Evolutionary conservation across 1,140 invertebrate genomes (phyloP).

Genomic region (Idris sp.): DNA sequence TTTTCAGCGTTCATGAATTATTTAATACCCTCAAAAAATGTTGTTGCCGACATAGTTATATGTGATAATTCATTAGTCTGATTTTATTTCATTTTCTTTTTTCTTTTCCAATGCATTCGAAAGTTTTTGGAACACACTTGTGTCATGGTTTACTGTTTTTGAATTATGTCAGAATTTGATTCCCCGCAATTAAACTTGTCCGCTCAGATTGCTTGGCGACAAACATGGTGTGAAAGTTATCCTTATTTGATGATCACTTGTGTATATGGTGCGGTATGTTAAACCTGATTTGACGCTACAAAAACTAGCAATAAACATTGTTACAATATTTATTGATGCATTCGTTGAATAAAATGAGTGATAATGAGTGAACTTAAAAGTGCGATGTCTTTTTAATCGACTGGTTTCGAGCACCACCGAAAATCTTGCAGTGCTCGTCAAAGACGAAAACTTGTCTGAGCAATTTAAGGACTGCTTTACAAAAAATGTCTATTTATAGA

Average conservation of each 20-base stretch:
- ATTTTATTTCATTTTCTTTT: too few relatives aligned
- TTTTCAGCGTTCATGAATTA: conserved; percentile 64
- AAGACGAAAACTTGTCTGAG: conserved; percentile 12
- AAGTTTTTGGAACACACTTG: too few relatives aligned
- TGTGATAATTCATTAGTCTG: too few relatives aligned
- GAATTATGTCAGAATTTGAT: conserved; percentile 25
- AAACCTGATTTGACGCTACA: conserved; percentile 52
- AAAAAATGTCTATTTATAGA: conserved; percentile 50
- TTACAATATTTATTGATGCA: conserved; percentile 42
- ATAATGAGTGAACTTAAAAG: conserved; percentile 7
- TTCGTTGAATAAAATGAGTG: too few relatives aligned
- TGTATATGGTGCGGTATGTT: conserved; percentile 42
- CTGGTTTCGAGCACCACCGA: too few relatives aligned
- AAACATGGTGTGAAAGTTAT: conserved; percentile 77
- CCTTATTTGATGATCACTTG: conserved; percentile 56
- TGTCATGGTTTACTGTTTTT: too few relatives aligned
- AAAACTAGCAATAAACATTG: conserved; percentile 25
- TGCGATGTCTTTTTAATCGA: too few relatives aligned
- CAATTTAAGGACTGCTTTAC: conserved; percentile 36
- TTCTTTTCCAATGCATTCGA: too few relatives aligned
- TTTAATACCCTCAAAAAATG: conserved; percentile 46
- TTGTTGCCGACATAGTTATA: conserved; percentile 1
- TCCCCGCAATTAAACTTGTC: conserved; percentile 35
- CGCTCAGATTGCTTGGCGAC: conserved; percentile 44
- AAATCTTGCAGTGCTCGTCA: too few relatives aligned